Evolutionary conservation across 92 coral and sea anemone species (phyloP).

Genomic region (Epizoanthus rinbou): DNA sequence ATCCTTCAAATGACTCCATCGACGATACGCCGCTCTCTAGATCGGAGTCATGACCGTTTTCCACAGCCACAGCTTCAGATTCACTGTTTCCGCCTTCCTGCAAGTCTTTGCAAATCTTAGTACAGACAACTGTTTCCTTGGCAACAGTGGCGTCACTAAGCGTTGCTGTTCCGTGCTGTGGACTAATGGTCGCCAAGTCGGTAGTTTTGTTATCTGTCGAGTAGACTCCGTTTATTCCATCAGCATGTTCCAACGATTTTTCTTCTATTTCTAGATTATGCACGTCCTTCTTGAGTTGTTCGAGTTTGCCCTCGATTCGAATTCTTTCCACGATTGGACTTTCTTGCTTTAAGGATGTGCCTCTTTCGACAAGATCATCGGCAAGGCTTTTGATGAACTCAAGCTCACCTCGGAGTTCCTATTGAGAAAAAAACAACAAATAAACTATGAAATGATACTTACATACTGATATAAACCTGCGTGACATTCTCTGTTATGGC

Average conservation of each 20-base stretch:
- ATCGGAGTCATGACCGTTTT: slow-evolving; percentile 66
- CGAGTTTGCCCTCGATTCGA: slow-evolving; percentile 55
- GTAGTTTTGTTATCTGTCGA: neutral
- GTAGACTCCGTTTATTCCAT: slow-evolving; percentile 1
- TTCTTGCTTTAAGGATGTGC: slow-evolving; percentile 46
- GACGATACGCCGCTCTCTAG: slow-evolving; percentile 90
- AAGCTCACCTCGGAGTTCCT: slow-evolving; percentile 76
- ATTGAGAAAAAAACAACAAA: slow-evolving; percentile 16
- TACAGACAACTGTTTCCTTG: slow-evolving; percentile 1
- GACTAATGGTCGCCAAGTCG: neutral
- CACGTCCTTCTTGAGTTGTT: slow-evolving; percentile 49
- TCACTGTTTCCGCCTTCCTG: neutral
- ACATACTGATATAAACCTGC: neutral
- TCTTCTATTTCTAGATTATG: slow-evolving; percentile 10
- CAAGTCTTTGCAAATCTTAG: neutral
- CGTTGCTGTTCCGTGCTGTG: neutral
- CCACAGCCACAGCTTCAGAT: slow-evolving; percentile 22
- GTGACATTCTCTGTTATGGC: neutral
- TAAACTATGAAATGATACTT: neutral
- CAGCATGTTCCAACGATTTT: neutral
- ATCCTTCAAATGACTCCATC: slow-evolving; percentile 86
- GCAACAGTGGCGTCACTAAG: neutral
- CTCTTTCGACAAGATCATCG: slow-evolving; percentile 53
- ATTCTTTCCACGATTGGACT: slow-evolving; percentile 55
- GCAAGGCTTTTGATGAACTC: slow-evolving; percentile 68